Base-by-base conservation (phyloP, 2,888 invertebrate species). In the Apotomis betuletana region DNA sequence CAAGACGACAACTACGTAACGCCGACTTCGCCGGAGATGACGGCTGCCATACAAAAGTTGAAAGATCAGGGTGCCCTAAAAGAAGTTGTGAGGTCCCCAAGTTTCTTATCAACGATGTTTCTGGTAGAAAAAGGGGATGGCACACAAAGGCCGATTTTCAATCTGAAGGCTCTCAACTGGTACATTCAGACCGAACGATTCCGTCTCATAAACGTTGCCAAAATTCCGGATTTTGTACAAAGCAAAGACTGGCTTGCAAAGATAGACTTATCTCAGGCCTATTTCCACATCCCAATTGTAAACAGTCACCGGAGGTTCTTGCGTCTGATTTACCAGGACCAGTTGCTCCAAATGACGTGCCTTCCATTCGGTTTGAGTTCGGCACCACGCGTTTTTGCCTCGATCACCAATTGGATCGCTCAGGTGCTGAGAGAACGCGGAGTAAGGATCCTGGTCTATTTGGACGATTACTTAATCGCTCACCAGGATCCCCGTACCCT, bases 221-320 rank as follows among this genome's bases (percentile, higher is more conserved):
- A 52, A n/a, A 52, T 52, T 4, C 52, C 5, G 44, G 67, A 77
- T 0, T 80, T 80, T 41, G 58, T 79, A 0, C 79, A 78, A 13
- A 36, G 10, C n/a, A 6, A 52, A 59, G 67, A 44, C 27, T 65
- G 55, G 55, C 52, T 69, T 59, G 41, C 51, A 41, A 73, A 73
- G 9, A 62, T 73, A 38, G 74, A 70, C 46, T 49, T 74, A 3
- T 54, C 57, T 6, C 63, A 74, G 10, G 74, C 63, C 5, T 70
- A 74, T 12, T 63, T 74, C 8, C 68, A 68, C 12, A 8, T 68
- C 0, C 61, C 68, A 54, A 68, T 61, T n/a, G 9, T n/a, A 5
- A 36, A 44, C 13, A 9, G 4, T 9, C 54, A 55, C 15, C 13
- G 54, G 0, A 55, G 54, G 15, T 55, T 55, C 54, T 55, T 27